Evolutionary conservation across 2,797 vertebrate species (phyloP), one percentile per base, ranked within the genome.

Genomic region (Denticeps clupeoides): DNA sequence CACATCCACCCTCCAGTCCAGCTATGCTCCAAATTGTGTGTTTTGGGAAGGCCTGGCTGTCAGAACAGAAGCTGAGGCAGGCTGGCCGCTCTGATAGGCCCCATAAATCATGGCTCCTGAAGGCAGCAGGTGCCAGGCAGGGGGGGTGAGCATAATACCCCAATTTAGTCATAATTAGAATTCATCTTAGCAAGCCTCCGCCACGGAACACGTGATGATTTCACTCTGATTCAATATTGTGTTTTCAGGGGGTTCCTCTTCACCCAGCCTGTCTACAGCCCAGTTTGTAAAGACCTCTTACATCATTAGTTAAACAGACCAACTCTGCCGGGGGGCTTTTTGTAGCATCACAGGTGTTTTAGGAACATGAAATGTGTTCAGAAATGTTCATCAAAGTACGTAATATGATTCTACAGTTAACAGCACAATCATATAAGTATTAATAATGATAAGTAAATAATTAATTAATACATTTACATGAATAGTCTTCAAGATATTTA

Each of bases 81-180:
- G 83, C 86, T 87, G 87, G 86, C 82, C 79, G 65, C 70, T 78
- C 78, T 88, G 85, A 89, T 83, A 84, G 84, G 81, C 79, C 74
- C 77, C 84, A 89, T 90, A 87, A 89, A 90, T 90, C 88, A 90
- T 84, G 65, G 60, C 71, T 85, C 75, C 79, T 88, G 87, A 89
- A 88, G 82, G 84, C 83, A 90, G 83, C 88, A 89, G 87, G 84
- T 89, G 87, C 85, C 84, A 70, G 65, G 80, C 78, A 77, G 80
- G 78, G 76, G 82, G 81, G 79, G 79, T 87, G 86, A 85, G 82
- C 86, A 78, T 85, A 86, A 87, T 87, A 85, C 77, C 79, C 85
- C 85, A 82, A 83, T 88, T 90, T 88, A 89, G 82, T 87, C 78
- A 81, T 87, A 84, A 89, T 89, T 88, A 88, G 88, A 88, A 88